Evolutionary conservation across 2,113 vertebrate genomes (phyloP).

Genomic region (Chauna torquata): DNA sequence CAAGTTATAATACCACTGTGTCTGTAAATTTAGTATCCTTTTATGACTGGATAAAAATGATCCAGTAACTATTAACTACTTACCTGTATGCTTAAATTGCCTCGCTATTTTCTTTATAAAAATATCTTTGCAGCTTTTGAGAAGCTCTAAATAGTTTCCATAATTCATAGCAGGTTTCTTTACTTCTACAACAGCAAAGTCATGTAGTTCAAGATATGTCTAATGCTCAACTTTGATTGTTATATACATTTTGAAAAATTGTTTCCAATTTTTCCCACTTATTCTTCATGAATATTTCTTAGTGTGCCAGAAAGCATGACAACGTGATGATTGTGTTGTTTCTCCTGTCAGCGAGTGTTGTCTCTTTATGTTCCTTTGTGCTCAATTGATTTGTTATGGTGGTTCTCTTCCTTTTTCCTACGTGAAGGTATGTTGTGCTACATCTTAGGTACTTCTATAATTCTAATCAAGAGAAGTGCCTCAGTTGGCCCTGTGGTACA

Average conservation of each 20-base stretch:
- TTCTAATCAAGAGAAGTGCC: background rate
- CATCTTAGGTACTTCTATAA: background rate
- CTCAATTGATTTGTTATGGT: background rate
- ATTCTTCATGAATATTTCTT: background rate
- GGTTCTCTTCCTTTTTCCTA: background rate
- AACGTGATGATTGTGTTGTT: background rate
- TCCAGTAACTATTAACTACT: background rate
- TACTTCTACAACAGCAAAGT: background rate
- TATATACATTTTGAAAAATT: background rate
- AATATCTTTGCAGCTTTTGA: background rate
- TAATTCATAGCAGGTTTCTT: background rate
- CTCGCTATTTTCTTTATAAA: background rate
- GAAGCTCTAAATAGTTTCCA: background rate
- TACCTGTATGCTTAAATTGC: background rate
- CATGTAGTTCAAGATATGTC: background rate
- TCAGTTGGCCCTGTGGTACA: background rate
- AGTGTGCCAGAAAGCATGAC: background rate
- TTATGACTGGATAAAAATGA: background rate
- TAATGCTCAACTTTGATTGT: background rate
- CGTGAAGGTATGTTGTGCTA: fast-evolving
- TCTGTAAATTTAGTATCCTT: background rate
- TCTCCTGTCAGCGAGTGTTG: background rate
- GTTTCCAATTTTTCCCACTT: background rate
- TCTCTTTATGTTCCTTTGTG: background rate
- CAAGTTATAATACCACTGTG: background rate